Evolutionary conservation across 2,888 invertebrate species (phyloP), one percentile per base, ranked within the genome.

Genomic region (Subacronicta megacephala): DNA sequence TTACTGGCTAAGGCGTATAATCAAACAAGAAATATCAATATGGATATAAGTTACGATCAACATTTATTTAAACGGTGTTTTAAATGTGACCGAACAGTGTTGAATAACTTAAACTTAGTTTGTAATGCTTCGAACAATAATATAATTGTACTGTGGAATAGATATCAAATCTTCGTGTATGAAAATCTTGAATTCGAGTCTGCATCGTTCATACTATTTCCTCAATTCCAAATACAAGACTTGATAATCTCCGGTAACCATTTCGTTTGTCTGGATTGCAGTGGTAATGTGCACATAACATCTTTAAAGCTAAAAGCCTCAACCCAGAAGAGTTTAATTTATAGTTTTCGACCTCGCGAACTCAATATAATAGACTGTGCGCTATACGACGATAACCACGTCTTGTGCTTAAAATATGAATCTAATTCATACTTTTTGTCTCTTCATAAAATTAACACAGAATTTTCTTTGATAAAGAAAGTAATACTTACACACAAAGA

Each of bases 111-210:
- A 23, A 87, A 85, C 49, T 75, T 93, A 42, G 58, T 64, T 58
- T 81, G 82, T 66, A 85, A 85, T 69, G 47, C 73, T 2, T 65
- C 74, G 1, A 86, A 75, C 54, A 72, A 75, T 4, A 77, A 75
- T 3, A 77, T 75, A 52, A 52, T 84, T 17, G 57, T 86, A 45
- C 62, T 91, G 20, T 94, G 92, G 93, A 93, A 92, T 77, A 90
- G 84, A 68, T 90, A 85, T 75, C 91, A 93, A 83, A 84, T 94
- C 75, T 88, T 89, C 41, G 47, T 91, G 6, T 90, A 90, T 56
- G 84, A 88, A 57, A 76, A 84, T 31, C 50, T 77, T 0, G 77
- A 85, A 43, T 84, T 91, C 15, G 75, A 84, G 12, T 66, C 49
- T 45, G 47, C 66, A 7, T 68, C 76, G 12, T 82, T 82, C 64